These are phyloP conservation scores for Galagoides demidoff DNA, from an alignment of 2,797 vertebrate genomes.

Conservation along the genomic window DNA sequence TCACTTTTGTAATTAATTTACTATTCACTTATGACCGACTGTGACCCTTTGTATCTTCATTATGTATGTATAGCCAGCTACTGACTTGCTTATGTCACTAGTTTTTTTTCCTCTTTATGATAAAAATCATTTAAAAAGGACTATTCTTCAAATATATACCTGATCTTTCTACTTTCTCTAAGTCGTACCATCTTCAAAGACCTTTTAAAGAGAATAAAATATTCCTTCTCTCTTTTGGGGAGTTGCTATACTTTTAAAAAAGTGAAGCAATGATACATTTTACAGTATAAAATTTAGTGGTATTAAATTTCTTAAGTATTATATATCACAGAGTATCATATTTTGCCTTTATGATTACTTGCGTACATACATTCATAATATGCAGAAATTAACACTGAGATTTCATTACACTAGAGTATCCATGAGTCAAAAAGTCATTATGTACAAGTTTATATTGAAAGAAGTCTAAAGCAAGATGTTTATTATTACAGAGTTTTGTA, in stretches of 20 bases:
- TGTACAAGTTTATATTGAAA: slow-evolving; percentile 66
- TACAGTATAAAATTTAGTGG: slow-evolving; percentile 37
- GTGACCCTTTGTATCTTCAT: slow-evolving; percentile 31
- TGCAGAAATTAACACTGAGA: neutral
- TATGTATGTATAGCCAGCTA: slow-evolving; percentile 24
- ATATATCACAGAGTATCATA: neutral
- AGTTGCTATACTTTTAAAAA: slow-evolving; percentile 46
- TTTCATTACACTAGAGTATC: slow-evolving; percentile 32
- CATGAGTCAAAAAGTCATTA: slow-evolving; percentile 13
- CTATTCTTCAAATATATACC: slow-evolving; percentile 41
- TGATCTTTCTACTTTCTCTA: slow-evolving; percentile 49
- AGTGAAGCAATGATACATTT: slow-evolving; percentile 1
- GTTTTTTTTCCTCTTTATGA: slow-evolving; percentile 27
- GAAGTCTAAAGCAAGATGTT: slow-evolving; percentile 70
- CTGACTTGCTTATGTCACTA: neutral
- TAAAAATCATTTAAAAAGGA: slow-evolving; percentile 52
- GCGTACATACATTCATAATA: slow-evolving; percentile 38
- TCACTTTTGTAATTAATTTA: slow-evolving; percentile 45
- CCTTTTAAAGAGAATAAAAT: slow-evolving; percentile 54
- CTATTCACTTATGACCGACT: neutral
- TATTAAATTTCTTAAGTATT: slow-evolving; percentile 3
- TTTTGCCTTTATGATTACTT: slow-evolving; percentile 50
- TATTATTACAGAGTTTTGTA: slow-evolving; percentile 70
- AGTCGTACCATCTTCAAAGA: slow-evolving; percentile 56
- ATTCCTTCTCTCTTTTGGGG: slow-evolving; percentile 10